A percentile compares a stretch with the other conserved stretches of the same genome.
These are phyloP conservation scores for Coilia nasus DNA, from an alignment of 2,797 vertebrate genomes.

Conservation along the genomic window DNA sequence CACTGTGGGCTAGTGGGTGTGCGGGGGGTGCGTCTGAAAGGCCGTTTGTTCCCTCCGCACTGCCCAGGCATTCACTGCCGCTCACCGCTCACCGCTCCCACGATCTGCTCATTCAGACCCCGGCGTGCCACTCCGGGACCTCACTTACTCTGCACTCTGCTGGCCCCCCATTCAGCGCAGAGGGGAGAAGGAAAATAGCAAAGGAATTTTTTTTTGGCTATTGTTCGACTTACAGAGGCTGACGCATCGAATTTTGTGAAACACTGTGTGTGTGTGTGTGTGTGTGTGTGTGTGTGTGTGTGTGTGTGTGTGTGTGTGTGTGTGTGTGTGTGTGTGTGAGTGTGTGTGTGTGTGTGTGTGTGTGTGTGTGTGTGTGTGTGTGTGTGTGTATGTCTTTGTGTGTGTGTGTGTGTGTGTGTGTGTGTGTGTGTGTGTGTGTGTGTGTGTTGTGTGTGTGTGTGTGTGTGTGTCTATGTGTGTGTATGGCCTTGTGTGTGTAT, in stretches of 20 bases:
- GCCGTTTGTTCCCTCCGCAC: conserved; percentile 19
- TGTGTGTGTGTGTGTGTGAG: neutral
- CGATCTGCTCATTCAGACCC: conserved; percentile 22
- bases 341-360: conserved; percentile 27
- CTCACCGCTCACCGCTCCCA: conserved; percentile 19
- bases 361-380: neutral
- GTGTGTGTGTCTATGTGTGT: neutral
- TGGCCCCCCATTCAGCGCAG: neutral
- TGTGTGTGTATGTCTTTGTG: neutral
- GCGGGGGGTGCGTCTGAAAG: conserved; percentile 1
- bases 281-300: conserved; percentile 16
- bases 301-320: conserved; percentile 13
- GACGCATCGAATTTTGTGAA: neutral
- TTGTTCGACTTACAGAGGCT: neutral
- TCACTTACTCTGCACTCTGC: neutral
- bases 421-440: conserved; percentile 1
- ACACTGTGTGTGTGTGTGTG: neutral
- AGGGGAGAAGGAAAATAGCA: neutral
- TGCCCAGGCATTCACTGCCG: neutral
- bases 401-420: neutral
- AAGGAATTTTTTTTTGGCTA: neutral
- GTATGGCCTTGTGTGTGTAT: conserved; percentile 15
- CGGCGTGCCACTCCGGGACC: neutral
- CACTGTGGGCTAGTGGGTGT: conserved; percentile 9
- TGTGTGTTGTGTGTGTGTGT: conserved; percentile 11